phyloP scores from a whole-genome alignment of 2,888 invertebrate species.

The Diplazon laetatorius region DNA sequence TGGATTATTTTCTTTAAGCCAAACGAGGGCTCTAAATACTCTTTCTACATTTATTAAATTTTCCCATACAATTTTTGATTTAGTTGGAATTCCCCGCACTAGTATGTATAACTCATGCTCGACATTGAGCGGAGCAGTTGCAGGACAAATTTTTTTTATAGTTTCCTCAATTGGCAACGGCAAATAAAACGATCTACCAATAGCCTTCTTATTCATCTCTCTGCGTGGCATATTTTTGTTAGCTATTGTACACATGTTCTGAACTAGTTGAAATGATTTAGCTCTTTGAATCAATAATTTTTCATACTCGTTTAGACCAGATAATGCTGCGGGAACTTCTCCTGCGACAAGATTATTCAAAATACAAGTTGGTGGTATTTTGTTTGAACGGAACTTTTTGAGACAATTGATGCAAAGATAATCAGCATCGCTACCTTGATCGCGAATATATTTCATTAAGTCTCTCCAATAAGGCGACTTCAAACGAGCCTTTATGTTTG shows the following conservation, averaged over 20 bases:
- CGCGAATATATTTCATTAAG: conserved; percentile 29
- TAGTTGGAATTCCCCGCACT: conserved; percentile 73
- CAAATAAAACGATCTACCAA: conserved; percentile 60
- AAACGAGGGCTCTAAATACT: conserved; percentile 69
- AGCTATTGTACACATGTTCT: conserved; percentile 72
- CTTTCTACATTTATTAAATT: conserved; percentile 71
- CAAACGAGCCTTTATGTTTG: conserved; percentile 43
- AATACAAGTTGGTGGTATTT: no score
- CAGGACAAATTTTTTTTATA: conserved; percentile 70
- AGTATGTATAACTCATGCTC: conserved; percentile 74
- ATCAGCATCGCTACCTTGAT: conserved; percentile 16
- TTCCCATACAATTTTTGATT: conserved; percentile 72
- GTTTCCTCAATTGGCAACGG: conserved; percentile 74
- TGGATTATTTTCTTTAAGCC: conserved; percentile 70
- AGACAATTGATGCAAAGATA: no score
- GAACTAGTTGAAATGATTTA: no score
- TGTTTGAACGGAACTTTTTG: no score
- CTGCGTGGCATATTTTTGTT: conserved; percentile 70
- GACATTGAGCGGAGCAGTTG: conserved; percentile 69
- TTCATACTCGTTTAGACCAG: conserved; percentile 71
- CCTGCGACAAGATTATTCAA: conserved; percentile 66
- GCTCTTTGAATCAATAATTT: no score
- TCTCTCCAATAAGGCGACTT: conserved; percentile 47
- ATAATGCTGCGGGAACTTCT: conserved; percentile 62
- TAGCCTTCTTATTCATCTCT: conserved; percentile 52